phyloP scores from a whole-genome alignment of 2,113 vertebrate genomes.

The Pituophis catenifer region DNA sequence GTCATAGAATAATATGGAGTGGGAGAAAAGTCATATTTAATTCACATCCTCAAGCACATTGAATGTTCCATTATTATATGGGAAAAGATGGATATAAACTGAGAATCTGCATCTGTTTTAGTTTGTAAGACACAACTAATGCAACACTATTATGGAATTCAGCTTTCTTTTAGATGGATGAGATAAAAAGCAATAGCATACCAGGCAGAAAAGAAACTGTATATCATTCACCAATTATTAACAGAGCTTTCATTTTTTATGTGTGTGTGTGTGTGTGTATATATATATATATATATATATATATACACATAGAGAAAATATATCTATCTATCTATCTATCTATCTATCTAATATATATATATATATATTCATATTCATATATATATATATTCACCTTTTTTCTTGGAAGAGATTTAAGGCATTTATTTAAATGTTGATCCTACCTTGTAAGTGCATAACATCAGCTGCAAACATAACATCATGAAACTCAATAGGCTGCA shows the following conservation, averaged over 20 bases:
- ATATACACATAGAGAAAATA: too few relatives aligned
- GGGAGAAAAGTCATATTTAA: not conserved
- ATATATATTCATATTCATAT: too few relatives aligned
- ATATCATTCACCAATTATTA: not conserved
- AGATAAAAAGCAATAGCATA: not conserved
- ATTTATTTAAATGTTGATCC: conserved; percentile 13
- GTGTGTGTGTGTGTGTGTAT: too few relatives aligned
- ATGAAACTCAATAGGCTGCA: not conserved
- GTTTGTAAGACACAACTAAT: not conserved
- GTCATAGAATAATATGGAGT: not conserved
- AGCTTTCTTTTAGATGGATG: not conserved
- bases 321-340: too few relatives aligned
- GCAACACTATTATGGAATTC: not conserved
- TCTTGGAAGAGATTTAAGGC: not conserved
- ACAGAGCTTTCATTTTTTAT: not conserved
- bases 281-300: too few relatives aligned
- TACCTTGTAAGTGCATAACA: not conserved
- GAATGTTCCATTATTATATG: not conserved
- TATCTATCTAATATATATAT: too few relatives aligned
- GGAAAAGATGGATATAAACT: not conserved
- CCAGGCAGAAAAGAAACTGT: not conserved
- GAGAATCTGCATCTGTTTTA: not conserved
- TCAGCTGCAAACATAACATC: not conserved
- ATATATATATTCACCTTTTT: not conserved
- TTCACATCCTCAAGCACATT: not conserved